Conservation (phyloP, 1,140 invertebrate species). For the Varroa destructor region DNA sequence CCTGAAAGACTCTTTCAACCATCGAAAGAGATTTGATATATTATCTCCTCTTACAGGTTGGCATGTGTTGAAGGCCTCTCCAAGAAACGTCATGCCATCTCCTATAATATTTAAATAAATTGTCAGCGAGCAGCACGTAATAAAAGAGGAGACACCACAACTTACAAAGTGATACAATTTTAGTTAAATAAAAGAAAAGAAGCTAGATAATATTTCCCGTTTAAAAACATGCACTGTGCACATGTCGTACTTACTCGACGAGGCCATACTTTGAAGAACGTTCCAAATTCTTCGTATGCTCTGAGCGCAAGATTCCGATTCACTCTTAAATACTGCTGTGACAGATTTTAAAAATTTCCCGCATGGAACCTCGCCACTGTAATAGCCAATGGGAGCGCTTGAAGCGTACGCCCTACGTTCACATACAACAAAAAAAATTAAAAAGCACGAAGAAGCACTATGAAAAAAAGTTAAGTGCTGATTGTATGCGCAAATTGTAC, state of each 20-base stretch:
- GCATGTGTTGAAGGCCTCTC: constrained; percentile 60
- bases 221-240: no score
- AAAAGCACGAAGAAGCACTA: no score
- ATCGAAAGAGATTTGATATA: constrained; percentile 38
- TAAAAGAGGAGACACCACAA: constrained; percentile 32
- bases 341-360: constrained; percentile 61
- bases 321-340: constrained; percentile 56
- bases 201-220: neutral
- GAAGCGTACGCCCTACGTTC: constrained; percentile 66
- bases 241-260: constrained; percentile 29
- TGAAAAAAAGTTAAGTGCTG: no score
- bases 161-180: constrained; percentile 12
- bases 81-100: constrained; percentile 55
- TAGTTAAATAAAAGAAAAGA: constrained; percentile 16
- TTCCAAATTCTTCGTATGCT: constrained; percentile 67
- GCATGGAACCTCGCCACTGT: constrained; percentile 63
- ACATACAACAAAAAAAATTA: neutral
- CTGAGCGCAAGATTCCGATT: constrained; percentile 51
- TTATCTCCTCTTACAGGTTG: constrained; percentile 45
- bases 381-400: constrained; percentile 86
- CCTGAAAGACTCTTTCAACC: constrained; percentile 50
- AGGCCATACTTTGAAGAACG: constrained; percentile 50
- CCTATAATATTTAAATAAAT: constrained; percentile 39
- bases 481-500: no score
- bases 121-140: neutral